Base-by-base conservation (phyloP, 1,140 invertebrate species). In the Solenopsis fugax region DNA sequence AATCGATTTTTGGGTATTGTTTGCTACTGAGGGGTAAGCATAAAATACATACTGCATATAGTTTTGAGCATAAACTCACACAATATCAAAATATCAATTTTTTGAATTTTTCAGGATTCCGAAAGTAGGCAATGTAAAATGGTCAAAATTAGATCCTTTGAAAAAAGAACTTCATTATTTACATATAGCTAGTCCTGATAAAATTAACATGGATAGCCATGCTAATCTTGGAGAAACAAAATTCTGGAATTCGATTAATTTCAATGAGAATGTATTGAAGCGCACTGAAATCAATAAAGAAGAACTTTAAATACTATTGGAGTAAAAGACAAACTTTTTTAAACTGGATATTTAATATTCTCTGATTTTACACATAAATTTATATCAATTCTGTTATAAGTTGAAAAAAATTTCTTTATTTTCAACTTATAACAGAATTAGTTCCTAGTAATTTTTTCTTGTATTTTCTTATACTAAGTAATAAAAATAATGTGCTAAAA, bases 211-310 rank as follows among this genome's bases (percentile, higher is more conserved):
- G 93, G 94, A 95, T 54, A 89, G 90, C 13, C 94, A 90, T 78
- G 77, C 90, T 1, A 96, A 96, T 89, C 94, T 96, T 67, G 96
- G 95, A 3, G 92, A 96, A 0, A 95, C 94, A 75, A 88, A 95
- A 10, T 96, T 97, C 90, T 97, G 96, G 96, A 94, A 95, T 80
- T 94, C 93, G 18, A 95, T 97, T 4, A 92, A 95, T 3, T 96
- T 97, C 58, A 93, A 95, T 13, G 96, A 97, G 91, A 96, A 96
- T 91, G 86, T 87, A 69, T 56, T 81, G 12, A 37, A 24, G 0
- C 34, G 16, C 29, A n/a, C 37, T 16, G 0, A n/a, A 21, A 58
- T 21, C 7, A 58, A 5, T 21, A 58, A 58, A 58, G 54, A 64
- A 34, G 60, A 64, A 2, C 29, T 64, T 64, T 64, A 64, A 64